Percentiles rank a stretch among this genome's conserved stretches.
phyloP scores from a whole-genome alignment of 92 coral and sea anemone species.

The Chrysogorgia sp. region DNA sequence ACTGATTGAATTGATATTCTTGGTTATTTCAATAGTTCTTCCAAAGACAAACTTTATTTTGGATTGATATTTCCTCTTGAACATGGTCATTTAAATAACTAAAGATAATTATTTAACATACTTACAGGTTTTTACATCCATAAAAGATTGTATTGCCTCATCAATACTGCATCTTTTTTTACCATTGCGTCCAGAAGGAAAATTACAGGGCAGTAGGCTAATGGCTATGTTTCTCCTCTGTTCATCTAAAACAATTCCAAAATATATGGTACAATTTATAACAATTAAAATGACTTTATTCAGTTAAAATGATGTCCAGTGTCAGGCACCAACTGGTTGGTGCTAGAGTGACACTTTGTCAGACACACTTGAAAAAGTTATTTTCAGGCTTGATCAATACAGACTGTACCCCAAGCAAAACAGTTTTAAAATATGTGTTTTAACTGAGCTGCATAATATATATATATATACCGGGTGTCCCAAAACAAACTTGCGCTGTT shows the following conservation, averaged over 20 bases:
- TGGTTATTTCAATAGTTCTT: too few species aligned
- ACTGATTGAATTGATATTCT: too few species aligned
- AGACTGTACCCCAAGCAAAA: too few species aligned
- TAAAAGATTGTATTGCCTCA: slow-evolving; percentile 19
- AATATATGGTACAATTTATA: neutral
- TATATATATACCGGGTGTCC: too few species aligned
- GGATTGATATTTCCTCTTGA: neutral
- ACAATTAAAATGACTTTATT: neutral
- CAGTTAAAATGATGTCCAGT: neutral
- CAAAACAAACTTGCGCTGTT: too few species aligned
- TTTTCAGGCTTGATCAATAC: too few species aligned
- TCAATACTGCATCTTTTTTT: slow-evolving; percentile 16
- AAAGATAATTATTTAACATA: neutral
- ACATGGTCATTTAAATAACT: slow-evolving; percentile 9
- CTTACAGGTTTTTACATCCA: slow-evolving; percentile 24
- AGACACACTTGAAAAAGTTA: too few species aligned
- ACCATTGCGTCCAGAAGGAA: slow-evolving; percentile 10
- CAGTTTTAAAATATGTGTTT: too few species aligned
- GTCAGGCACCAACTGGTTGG: too few species aligned
- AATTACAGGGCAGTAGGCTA: slow-evolving; percentile 17
- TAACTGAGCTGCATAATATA: too few species aligned
- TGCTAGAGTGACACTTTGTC: too few species aligned
- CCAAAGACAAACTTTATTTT: too few species aligned
- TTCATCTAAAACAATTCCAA: slow-evolving; percentile 3
- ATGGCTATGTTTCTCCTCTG: slow-evolving; percentile 12